These are phyloP conservation scores for Agriopis aurantiaria DNA, from an alignment of 2,888 invertebrate species.

Conservation along the genomic window DNA sequence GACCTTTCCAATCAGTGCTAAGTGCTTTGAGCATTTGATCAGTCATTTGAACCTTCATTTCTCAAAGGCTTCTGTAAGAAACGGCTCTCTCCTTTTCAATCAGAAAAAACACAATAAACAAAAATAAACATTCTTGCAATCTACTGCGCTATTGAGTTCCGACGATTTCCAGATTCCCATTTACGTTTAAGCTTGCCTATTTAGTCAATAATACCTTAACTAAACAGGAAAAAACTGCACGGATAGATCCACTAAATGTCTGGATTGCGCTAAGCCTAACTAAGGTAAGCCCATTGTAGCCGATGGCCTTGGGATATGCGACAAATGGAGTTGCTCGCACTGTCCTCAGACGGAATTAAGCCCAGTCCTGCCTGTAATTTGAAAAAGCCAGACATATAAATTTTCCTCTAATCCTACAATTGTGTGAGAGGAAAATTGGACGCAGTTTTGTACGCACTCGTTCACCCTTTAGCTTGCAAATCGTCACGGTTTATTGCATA, in stretches of 20 bases:
- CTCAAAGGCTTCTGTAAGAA: conserved; percentile 5
- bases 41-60: conserved; percentile 8
- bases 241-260: conserved; percentile 35
- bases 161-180: conserved; percentile 19
- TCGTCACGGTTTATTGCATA: conserved; percentile 74
- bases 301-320: conserved; percentile 60
- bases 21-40: conserved; percentile 11
- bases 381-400: conserved; percentile 85
- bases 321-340: conserved; percentile 68
- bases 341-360: conserved; percentile 73
- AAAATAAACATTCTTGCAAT: conserved; percentile 7
- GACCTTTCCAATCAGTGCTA: conserved; percentile 2
- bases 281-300: conserved; percentile 59
- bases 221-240: conserved; percentile 24
- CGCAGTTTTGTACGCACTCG: conserved; percentile 73
- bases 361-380: conserved; percentile 74
- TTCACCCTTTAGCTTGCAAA: conserved; percentile 72
- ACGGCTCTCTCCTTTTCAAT: conserved; percentile 13
- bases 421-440: conserved; percentile 80
- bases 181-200: conserved; percentile 23
- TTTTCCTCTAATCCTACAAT: conserved; percentile 80
- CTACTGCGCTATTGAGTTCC: conserved; percentile 7
- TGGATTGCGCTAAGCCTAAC: conserved; percentile 36
- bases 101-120: conserved; percentile 16
- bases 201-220: conserved; percentile 14